phyloP scores from a whole-genome alignment of 2,888 invertebrate species.

The Cacoxenus indagator region DNA sequence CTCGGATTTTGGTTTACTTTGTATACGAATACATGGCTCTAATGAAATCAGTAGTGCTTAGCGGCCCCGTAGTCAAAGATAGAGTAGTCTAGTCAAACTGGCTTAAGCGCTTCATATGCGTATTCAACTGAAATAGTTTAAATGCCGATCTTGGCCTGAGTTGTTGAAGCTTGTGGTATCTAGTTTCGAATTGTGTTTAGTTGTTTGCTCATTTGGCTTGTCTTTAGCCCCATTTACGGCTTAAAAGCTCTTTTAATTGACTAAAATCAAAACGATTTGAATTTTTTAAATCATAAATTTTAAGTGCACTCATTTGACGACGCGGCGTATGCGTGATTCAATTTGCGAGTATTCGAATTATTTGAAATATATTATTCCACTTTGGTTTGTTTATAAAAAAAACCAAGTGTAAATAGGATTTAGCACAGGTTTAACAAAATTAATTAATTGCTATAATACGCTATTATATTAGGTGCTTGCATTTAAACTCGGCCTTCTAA shows the following conservation, averaged over 20 bases:
- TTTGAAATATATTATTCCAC: neutral
- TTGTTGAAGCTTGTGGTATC: neutral
- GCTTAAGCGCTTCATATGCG: neutral
- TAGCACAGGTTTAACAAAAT: too few relatives aligned
- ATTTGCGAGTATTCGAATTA: neutral
- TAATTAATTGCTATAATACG: too few relatives aligned
- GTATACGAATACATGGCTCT: constrained; percentile 42
- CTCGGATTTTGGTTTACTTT: constrained; percentile 37
- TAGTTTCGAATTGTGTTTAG: neutral
- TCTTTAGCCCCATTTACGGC: neutral
- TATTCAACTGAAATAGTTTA: constrained; percentile 10
- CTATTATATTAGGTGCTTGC: too few relatives aligned
- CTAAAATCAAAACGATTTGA: constrained; percentile 11
- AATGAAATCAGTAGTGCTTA: constrained; percentile 63
- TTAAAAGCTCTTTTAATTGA: constrained; percentile 11
- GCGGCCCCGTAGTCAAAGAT: too few relatives aligned
- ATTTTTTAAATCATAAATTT: constrained; percentile 19
- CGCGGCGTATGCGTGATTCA: neutral
- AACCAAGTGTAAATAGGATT: neutral
- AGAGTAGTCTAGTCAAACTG: constrained; percentile 2
- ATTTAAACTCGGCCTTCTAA: too few relatives aligned
- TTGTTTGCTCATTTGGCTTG: neutral
- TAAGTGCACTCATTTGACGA: constrained; percentile 11
- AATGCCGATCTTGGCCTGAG: constrained; percentile 14
- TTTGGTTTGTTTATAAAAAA: neutral